A percentile compares a stretch with the other conserved stretches of the same genome.
phyloP scores from a whole-genome alignment of 2,888 invertebrate genomes.

The Schrankia costaestrigalis region DNA sequence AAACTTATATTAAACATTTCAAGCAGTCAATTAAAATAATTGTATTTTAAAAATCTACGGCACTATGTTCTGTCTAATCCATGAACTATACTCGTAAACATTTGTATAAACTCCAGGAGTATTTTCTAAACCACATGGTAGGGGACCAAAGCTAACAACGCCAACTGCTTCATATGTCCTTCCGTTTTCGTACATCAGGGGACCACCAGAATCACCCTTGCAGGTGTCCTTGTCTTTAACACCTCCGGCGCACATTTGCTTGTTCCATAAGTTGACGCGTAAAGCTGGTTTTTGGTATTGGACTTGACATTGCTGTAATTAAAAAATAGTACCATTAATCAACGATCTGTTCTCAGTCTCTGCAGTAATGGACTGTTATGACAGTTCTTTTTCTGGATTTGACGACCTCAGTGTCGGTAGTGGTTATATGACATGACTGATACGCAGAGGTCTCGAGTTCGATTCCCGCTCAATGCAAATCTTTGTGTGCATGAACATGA shows the following conservation, averaged over 20 bases:
- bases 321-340: too few relatives aligned
- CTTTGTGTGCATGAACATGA: too few relatives aligned
- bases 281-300: background rate
- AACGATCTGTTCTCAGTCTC: too few relatives aligned
- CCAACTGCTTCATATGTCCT: constrained; percentile 57
- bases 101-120: constrained; percentile 84
- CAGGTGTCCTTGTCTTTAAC: constrained; percentile 78
- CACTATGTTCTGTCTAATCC: constrained; percentile 64
- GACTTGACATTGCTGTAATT: background rate
- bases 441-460: background rate
- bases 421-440: background rate
- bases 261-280: constrained; percentile 1
- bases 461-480: too few relatives aligned
- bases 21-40: too few relatives aligned
- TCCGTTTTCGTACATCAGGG: constrained; percentile 70
- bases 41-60: constrained; percentile 11
- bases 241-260: constrained; percentile 80
- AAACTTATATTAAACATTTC: too few relatives aligned
- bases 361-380: background rate
- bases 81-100: constrained; percentile 77
- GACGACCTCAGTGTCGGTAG: background rate
- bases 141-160: constrained; percentile 82
- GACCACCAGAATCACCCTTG: constrained; percentile 83
- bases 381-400: background rate
- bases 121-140: constrained; percentile 77